A percentile compares a stretch with the other conserved stretches of the same genome.
Conservation (phyloP, 2,113 vertebrate species). For the Psittacara wagleri region DNA sequence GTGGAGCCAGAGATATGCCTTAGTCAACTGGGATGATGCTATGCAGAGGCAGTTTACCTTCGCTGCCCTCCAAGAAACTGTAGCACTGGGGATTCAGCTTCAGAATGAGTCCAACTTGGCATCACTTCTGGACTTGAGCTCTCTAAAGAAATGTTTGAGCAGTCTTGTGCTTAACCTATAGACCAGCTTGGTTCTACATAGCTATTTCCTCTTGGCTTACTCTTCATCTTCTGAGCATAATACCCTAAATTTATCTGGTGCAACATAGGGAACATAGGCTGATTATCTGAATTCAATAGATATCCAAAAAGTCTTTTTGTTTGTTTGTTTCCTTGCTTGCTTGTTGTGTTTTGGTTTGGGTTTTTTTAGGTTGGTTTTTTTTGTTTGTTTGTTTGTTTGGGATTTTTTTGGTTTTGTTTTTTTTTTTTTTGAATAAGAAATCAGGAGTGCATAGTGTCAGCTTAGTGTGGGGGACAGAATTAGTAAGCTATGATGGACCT, state of each 20-base stretch:
- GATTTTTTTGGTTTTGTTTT: not conserved
- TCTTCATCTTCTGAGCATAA: not conserved
- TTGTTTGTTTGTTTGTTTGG: not conserved
- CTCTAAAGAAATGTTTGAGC: not conserved
- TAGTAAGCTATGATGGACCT: not conserved
- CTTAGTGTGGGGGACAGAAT: not conserved
- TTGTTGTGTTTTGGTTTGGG: not conserved
- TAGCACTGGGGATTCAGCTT: not conserved
- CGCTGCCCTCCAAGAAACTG: not conserved
- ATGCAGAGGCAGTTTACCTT: not conserved
- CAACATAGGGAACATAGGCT: not conserved
- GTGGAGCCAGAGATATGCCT: not conserved
- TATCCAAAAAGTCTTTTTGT: not conserved
- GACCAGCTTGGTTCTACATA: not conserved
- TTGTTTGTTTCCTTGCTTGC: not conserved
- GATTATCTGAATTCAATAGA: not conserved
- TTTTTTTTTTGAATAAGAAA: not conserved
- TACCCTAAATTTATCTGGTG: not conserved
- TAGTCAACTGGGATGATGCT: not conserved
- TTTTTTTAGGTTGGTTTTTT: not conserved
- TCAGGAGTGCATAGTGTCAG: not conserved
- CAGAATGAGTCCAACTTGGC: not conserved
- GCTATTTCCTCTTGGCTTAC: not conserved
- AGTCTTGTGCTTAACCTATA: not conserved
- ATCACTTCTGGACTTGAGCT: not conserved